These are phyloP conservation scores for Oryzias curvinotus DNA, from an alignment of 2,113 vertebrate genomes.

Conservation along the genomic window DNA sequence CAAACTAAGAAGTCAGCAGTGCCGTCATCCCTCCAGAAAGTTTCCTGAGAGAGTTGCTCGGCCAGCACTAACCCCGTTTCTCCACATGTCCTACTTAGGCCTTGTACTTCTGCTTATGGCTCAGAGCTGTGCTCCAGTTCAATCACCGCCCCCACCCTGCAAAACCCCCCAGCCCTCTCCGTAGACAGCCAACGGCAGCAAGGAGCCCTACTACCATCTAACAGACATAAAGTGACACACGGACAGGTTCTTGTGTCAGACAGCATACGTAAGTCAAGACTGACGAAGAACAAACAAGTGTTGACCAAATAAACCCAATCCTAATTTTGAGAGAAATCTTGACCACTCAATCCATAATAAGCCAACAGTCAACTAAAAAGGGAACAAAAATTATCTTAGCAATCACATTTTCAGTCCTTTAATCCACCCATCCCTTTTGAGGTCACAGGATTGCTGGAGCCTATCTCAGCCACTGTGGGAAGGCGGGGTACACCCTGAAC, in stretches of 20 bases:
- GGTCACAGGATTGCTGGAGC: too few relatives aligned
- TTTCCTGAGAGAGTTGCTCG: constrained; percentile 28
- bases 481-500: too few relatives aligned
- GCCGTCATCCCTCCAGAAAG: constrained; percentile 23
- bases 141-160: constrained; percentile 19
- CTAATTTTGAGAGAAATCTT: too few relatives aligned
- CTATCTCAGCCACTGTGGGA: too few relatives aligned
- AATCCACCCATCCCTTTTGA: too few relatives aligned
- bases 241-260: constrained; percentile 34
- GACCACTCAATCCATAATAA: too few relatives aligned
- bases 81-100: constrained; percentile 69
- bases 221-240: constrained; percentile 54
- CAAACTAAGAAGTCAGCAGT: constrained; percentile 6
- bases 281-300: constrained; percentile 4
- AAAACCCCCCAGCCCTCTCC: not conserved
- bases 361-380: too few relatives aligned
- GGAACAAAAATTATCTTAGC: too few relatives aligned
- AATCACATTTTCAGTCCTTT: too few relatives aligned
- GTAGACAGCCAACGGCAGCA: constrained; percentile 53
- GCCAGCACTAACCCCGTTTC: constrained; percentile 49
- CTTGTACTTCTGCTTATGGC: constrained; percentile 64
- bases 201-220: constrained; percentile 26
- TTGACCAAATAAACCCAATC: not conserved
- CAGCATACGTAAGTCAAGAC: not conserved
- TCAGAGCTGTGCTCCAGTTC: constrained; percentile 67